These are phyloP conservation scores for Lethrus apterus DNA, from an alignment of 1,140 invertebrate genomes.

Conservation along the genomic window DNA sequence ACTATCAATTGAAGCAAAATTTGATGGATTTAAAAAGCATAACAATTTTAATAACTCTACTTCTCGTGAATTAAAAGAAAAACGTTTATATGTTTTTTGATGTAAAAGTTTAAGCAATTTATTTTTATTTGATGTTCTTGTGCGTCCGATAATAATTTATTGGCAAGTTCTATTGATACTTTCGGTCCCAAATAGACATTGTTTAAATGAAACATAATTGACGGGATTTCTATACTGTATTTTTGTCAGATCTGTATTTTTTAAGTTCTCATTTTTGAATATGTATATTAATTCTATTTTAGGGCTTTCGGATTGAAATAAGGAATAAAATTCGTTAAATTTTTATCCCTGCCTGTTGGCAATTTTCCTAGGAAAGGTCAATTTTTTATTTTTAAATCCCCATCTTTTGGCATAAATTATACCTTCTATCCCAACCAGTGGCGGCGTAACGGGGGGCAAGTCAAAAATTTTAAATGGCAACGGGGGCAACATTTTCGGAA, in stretches of 20 bases:
- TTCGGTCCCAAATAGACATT: slow-evolving; percentile 11
- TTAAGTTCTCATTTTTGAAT: slow-evolving; percentile 9
- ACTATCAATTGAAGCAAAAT: no score
- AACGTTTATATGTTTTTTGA: slow-evolving; percentile 11
- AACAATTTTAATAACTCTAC: not conserved
- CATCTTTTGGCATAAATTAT: no score
- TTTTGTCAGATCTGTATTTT: slow-evolving; percentile 8
- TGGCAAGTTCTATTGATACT: not conserved
- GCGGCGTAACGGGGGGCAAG: no score
- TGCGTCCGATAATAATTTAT: slow-evolving; percentile 1
- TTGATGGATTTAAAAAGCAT: not conserved
- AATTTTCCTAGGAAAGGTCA: no score
- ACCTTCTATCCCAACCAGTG: no score
- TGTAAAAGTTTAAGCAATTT: slow-evolving; percentile 11
- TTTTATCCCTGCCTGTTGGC: no score
- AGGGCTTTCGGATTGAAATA: slow-evolving; percentile 3
- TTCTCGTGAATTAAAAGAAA: slow-evolving; percentile 10
- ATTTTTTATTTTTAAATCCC: no score
- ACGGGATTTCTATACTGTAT: slow-evolving; percentile 7
- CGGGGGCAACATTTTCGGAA: no score
- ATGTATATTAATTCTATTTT: slow-evolving; percentile 9
- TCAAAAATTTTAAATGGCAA: no score
- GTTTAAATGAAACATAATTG: slow-evolving; percentile 4
- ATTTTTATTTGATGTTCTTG: not conserved
- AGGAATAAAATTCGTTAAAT: slow-evolving; percentile 1